Conservation (phyloP, 2,113 vertebrate species). For the Salminus brasiliensis region DNA sequence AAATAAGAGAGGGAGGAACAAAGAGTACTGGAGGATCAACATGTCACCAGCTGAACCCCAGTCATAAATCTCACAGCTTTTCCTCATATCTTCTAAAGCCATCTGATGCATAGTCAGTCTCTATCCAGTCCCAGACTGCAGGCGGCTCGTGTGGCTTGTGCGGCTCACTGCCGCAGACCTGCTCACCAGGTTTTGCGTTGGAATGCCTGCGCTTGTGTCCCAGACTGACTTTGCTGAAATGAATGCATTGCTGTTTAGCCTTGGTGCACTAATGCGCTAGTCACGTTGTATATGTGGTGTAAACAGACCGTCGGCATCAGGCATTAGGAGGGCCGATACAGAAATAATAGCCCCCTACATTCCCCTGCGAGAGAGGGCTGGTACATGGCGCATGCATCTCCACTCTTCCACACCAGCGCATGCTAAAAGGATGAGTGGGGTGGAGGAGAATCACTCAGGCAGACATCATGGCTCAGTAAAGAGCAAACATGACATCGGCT, state of each 20-base stretch:
- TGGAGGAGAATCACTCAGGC: conserved; percentile 38
- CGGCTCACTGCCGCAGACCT: not conserved
- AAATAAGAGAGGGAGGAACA: conserved; percentile 40
- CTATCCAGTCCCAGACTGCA: conserved; percentile 4
- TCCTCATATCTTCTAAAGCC: conserved; percentile 35
- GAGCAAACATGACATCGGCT: conserved; percentile 47
- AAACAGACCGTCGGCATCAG: conserved; percentile 40
- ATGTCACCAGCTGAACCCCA: conserved; percentile 39
- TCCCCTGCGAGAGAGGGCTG: conserved; percentile 2
- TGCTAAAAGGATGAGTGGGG: conserved; percentile 27
- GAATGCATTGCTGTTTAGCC: conserved; percentile 27
- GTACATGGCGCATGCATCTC: conserved; percentile 23
- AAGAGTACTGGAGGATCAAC: conserved; percentile 36
- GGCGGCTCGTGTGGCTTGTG: not conserved
- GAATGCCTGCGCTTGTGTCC: conserved; percentile 23
- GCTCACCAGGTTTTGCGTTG: conserved; percentile 30
- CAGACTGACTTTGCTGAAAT: not conserved
- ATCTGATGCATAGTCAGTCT: conserved; percentile 5
- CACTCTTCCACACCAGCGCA: conserved; percentile 55
- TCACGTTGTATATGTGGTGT: conserved; percentile 20
- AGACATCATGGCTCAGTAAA: conserved; percentile 39
- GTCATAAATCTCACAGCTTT: conserved; percentile 47
- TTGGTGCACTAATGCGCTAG: conserved; percentile 2
- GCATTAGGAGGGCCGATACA: not conserved
- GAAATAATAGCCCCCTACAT: conserved; percentile 42